Evolutionary conservation across 2,888 invertebrate genomes (phyloP).

Genomic region (Venusia cambrica): DNA sequence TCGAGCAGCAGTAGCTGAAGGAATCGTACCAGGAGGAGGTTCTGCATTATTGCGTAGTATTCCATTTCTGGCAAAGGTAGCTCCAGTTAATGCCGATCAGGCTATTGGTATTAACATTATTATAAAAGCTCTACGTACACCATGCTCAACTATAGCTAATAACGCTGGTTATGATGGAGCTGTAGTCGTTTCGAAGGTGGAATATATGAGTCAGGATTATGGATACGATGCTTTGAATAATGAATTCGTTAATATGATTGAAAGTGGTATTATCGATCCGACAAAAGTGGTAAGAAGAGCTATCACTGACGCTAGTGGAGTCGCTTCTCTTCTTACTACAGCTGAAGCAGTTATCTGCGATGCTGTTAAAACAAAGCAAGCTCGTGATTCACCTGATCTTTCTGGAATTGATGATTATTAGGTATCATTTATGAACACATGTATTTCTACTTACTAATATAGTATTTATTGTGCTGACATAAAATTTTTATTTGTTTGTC

Average conservation of each 20-base stretch:
- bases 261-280: conserved; percentile 96
- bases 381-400: conserved; percentile 16
- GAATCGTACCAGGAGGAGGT: conserved; percentile 97
- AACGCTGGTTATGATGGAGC: conserved; percentile 96
- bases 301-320: conserved; percentile 64
- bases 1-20: conserved; percentile 96
- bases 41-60: conserved; percentile 92
- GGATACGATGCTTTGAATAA: conserved; percentile 95
- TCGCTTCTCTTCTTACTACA: conserved; percentile 82
- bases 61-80: conserved; percentile 83
- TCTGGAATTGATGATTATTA: conserved; percentile 24
- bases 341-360: conserved; percentile 98
- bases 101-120: conserved; percentile 90
- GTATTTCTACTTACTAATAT: too few relatives aligned
- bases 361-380: conserved; percentile 37
- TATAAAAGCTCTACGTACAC: conserved; percentile 90
- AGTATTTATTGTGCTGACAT: too few relatives aligned
- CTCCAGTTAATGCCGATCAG: conserved; percentile 88
- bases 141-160: conserved; percentile 92
- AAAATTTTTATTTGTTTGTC: too few relatives aligned
- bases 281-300: conserved; percentile 85
- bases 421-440: not conserved
- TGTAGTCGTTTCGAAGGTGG: conserved; percentile 93
- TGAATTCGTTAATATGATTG: conserved; percentile 94
- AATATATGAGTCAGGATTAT: conserved; percentile 84